phyloP scores from a whole-genome alignment of 2,113 vertebrate genomes.

The Ictidomys tridecemlineatus region DNA sequence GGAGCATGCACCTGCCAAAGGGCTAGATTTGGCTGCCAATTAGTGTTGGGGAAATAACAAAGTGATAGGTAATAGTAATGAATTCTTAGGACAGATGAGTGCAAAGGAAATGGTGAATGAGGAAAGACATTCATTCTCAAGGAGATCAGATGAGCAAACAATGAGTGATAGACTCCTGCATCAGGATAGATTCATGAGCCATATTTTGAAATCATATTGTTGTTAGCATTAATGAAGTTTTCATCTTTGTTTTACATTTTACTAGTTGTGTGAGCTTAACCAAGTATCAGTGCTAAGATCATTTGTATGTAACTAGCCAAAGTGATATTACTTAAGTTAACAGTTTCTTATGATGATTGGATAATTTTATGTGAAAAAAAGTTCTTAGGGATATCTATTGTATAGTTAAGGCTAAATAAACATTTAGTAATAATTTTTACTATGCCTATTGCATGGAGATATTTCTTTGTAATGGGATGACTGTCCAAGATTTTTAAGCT shows the following conservation, averaged over 20 bases:
- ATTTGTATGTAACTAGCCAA: not conserved
- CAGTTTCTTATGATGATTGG: not conserved
- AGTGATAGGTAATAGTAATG: not conserved
- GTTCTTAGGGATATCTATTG: not conserved
- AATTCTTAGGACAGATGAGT: too few species aligned
- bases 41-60: not conserved
- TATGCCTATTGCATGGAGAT: not conserved
- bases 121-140: not conserved
- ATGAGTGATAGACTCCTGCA: not conserved
- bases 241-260: not conserved
- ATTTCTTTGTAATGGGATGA: not conserved
- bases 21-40: not conserved
- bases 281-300: not conserved
- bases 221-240: not conserved
- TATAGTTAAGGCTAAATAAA: not conserved
- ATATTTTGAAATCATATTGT: slow-evolving; percentile 33
- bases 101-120: not conserved
- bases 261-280: not conserved
- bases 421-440: not conserved
- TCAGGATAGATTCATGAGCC: too few species aligned
- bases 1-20: not conserved
- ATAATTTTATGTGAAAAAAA: not conserved
- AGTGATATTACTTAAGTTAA: not conserved
- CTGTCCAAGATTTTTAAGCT: not conserved
- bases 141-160: not conserved